These are phyloP conservation scores for Catharus ustulatus DNA, from an alignment of 2,797 vertebrate species.

Conservation along the genomic window DNA sequence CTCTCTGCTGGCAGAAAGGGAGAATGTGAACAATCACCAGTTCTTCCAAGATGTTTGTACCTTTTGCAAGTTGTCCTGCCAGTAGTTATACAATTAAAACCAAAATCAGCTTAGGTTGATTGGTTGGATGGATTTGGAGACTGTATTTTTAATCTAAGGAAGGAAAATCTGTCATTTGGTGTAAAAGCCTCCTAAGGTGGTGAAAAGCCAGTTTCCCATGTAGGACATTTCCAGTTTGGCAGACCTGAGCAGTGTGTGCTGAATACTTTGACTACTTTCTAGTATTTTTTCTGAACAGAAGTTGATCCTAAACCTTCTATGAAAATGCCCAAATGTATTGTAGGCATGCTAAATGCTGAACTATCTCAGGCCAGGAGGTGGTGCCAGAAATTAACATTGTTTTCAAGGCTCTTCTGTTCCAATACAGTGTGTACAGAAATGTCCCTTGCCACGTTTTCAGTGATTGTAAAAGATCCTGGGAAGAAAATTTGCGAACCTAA, in stretches of 20 bases:
- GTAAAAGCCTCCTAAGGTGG: neutral
- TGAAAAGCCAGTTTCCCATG: neutral
- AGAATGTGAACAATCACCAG: neutral
- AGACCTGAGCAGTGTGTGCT: neutral
- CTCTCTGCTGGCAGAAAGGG: neutral
- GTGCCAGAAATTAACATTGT: constrained; percentile 17
- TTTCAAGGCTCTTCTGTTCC: neutral
- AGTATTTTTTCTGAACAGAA: neutral
- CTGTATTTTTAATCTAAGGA: neutral
- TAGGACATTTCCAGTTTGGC: neutral
- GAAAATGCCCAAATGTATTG: neutral
- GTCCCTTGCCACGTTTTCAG: neutral
- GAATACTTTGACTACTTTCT: neutral
- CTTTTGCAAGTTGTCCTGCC: constrained; percentile 19
- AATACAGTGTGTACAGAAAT: neutral
- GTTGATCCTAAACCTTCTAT: neutral
- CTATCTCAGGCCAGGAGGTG: constrained; percentile 48
- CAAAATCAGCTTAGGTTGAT: neutral
- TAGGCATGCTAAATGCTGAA: neutral
- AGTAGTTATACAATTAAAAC: neutral
- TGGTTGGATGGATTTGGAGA: neutral
- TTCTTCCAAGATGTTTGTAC: constrained; percentile 3
- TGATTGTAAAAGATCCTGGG: neutral
- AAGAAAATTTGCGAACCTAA: neutral
- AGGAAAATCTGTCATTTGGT: neutral